These are phyloP conservation scores for Periophthalmodon schlosseri DNA, from an alignment of 2,113 vertebrate genomes.

Conservation along the genomic window DNA sequence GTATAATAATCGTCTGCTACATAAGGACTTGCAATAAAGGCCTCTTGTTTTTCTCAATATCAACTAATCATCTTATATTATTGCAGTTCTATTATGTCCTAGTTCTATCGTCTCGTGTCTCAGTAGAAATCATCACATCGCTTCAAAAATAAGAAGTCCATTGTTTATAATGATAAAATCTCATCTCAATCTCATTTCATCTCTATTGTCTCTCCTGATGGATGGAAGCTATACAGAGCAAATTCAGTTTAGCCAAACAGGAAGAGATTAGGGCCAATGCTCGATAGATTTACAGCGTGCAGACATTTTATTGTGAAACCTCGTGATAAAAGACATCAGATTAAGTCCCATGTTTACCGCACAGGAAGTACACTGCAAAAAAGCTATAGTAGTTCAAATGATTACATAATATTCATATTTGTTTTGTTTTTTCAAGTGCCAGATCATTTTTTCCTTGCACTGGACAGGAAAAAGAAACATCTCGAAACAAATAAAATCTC, in stretches of 20 bases:
- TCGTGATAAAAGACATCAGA: slow-evolving; percentile 44
- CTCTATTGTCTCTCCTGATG: background rate
- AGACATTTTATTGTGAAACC: slow-evolving; percentile 28
- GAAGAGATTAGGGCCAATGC: slow-evolving; percentile 46
- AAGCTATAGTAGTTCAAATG: background rate
- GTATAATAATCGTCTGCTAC: background rate
- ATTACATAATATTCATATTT: background rate
- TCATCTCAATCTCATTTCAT: background rate
- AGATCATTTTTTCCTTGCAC: no score
- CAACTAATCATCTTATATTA: background rate
- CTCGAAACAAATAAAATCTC: no score
- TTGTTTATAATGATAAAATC: background rate
- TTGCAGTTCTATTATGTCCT: background rate
- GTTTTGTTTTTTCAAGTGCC: no score
- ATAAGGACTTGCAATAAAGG: background rate
- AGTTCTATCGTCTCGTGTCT: background rate
- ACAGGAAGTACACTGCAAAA: slow-evolving; percentile 42
- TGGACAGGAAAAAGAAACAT: no score
- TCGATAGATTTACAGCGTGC: slow-evolving; percentile 35
- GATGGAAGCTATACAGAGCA: background rate
- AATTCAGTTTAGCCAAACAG: slow-evolving; percentile 27
- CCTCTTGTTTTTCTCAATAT: slow-evolving; percentile 31
- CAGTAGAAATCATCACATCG: background rate
- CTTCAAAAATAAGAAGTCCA: background rate
- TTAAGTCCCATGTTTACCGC: slow-evolving; percentile 30